These are phyloP conservation scores for Polyploca ridens DNA, from an alignment of 2,888 invertebrate species.

Conservation along the genomic window DNA sequence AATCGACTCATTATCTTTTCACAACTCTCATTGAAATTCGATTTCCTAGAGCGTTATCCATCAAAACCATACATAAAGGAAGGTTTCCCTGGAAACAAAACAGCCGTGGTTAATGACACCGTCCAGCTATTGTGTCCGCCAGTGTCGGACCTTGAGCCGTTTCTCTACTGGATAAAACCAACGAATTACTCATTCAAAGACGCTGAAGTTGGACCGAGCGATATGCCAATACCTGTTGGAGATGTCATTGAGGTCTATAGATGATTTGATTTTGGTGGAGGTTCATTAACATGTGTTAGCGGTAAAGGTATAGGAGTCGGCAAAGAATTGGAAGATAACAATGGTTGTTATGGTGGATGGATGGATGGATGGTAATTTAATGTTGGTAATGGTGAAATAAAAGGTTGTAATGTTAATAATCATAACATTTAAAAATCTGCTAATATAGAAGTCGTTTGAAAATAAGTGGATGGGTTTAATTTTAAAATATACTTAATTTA, in stretches of 20 bases:
- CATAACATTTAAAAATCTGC: not conserved
- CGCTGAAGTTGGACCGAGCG: slow-evolving; percentile 71
- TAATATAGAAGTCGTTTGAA: not conserved
- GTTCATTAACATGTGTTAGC: slow-evolving; percentile 27
- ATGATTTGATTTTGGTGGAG: slow-evolving; percentile 55
- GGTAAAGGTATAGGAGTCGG: not conserved
- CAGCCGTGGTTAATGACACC: slow-evolving; percentile 89
- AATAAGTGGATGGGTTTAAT: too few relatives aligned
- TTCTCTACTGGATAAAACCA: slow-evolving; percentile 90
- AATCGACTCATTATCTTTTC: not conserved
- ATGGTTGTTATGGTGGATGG: not conserved
- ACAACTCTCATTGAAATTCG: slow-evolving; percentile 16
- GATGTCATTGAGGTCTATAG: slow-evolving; percentile 71
- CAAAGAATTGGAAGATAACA: not conserved
- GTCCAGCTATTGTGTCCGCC: slow-evolving; percentile 91
- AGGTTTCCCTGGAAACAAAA: slow-evolving; percentile 92
- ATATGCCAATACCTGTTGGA: slow-evolving; percentile 69
- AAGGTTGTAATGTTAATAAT: not conserved
- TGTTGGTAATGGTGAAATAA: not conserved
- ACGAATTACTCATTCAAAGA: slow-evolving; percentile 69
- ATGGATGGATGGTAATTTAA: not conserved
- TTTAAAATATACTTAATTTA: too few relatives aligned
- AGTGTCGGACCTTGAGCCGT: slow-evolving; percentile 93
- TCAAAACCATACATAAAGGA: slow-evolving; percentile 93
- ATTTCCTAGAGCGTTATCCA: slow-evolving; percentile 89